Evolutionary conservation across 2,888 invertebrate genomes (phyloP), one percentile per base, ranked within the genome.

Genomic region (Spilarctia lutea): DNA sequence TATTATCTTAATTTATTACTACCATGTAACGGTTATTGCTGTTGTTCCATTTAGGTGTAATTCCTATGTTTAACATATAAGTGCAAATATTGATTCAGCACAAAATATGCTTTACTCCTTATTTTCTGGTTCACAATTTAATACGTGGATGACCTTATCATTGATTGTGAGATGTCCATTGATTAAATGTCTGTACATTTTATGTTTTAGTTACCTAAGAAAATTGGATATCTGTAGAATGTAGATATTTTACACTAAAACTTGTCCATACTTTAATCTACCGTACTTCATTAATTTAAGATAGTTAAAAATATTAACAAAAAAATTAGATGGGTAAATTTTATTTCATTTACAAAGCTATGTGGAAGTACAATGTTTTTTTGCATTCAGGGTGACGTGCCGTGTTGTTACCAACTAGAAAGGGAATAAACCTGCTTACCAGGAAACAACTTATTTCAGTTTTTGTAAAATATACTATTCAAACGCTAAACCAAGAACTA

Each of bases 1-100:
- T 83, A 81, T 83, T 83, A 84, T 65, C 71, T 35, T 13, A 60
- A 24, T 81, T 75, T 81, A 74, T 75, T 83, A 42, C 65, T 75
- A 73, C 74, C 74, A 75, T 76, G 77, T 75, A 81, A 75, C 77
- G 18, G 72, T 79, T 78, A 78, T 48, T 68, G 30, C 30, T 72
- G 45, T 20, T 72, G 45, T 20, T 30, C 2, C 27, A n/a, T n/a
- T 48, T 20, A 69, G n/a, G 35, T n/a, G 56, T 39, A 42, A 67
- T 16, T 42, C n/a, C 24, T 68, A 48, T 48, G 10, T 68, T 45
- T 48, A 33, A 18, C 27, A 42, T 18, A 18, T 24, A 13, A 68
- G 30, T 63, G 30, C 16, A 30, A 30, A 63, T 63, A 13, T 60
- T 27, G 2, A n/a, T 27, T 60, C 27, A 27, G 60, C 56, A 27